Conservation (phyloP, 2,113 vertebrate species). For the Galeopterus variegatus region DNA sequence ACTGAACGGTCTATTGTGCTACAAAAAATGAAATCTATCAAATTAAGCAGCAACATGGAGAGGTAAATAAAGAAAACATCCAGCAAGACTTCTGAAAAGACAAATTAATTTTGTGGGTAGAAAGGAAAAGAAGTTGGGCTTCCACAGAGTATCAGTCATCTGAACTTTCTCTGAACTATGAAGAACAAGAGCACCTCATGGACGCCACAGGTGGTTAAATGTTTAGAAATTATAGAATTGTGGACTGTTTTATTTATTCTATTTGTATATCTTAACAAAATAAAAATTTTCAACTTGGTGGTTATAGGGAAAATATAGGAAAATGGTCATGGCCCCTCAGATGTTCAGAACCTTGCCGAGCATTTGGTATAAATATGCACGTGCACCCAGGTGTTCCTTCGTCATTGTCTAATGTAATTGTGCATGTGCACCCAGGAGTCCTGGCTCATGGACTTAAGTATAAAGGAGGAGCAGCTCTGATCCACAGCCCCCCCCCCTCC, state of each 20-base stretch:
- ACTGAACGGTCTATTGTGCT: conserved; percentile 95
- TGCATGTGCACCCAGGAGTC: too few species aligned
- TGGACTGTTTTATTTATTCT: neutral
- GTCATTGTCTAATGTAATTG: too few species aligned
- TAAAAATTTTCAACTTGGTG: neutral
- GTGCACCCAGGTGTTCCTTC: too few species aligned
- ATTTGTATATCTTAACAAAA: neutral
- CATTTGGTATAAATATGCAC: too few species aligned
- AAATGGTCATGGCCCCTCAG: too few species aligned
- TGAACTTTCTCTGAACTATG: neutral
- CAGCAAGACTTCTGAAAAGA: conserved; percentile 92
- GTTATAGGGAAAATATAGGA: too few species aligned
- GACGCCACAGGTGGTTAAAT: neutral
- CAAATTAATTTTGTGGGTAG: neutral
- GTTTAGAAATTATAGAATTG: neutral
- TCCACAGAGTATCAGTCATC: neutral
- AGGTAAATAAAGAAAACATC: conserved; percentile 97
- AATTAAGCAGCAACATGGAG: conserved; percentile 94
- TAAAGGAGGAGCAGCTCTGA: too few species aligned
- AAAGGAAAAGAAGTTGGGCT: neutral
- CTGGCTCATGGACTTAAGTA: too few species aligned
- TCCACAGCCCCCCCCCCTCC: too few species aligned
- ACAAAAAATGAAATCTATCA: conserved; percentile 93
- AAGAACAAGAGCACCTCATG: neutral
- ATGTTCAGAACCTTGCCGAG: too few species aligned